Evolutionary conservation across 2,113 vertebrate genomes (phyloP), one percentile per base, ranked within the genome.

Genomic region (Marmota monax): DNA sequence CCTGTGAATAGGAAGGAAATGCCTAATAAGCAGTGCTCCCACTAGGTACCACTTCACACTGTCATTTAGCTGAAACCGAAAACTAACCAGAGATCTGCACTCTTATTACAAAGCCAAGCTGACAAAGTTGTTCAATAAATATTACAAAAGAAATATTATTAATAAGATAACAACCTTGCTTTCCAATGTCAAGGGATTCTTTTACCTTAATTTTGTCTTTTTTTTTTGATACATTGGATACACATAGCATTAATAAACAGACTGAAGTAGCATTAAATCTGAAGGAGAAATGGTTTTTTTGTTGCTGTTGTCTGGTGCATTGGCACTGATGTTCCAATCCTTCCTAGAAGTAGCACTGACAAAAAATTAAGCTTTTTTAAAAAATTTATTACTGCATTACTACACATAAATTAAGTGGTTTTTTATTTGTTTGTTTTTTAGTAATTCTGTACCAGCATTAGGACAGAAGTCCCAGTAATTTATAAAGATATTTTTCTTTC

Each of bases 101-200:
- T 90, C 80, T 39, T 96, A 83, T 73, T 61, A 63, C 70, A 90
- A 56, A 95, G 69, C 56, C 1, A 4, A 95, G 61, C 51, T 42
- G 84, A 92, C 32, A 86, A 29, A 61, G 69, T 93, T 94, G 88
- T 89, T 90, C 85, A 88, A 95, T 97, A 95, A 96, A 95, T 82
- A 94, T 92, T 51, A 4, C 92, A 51, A 37, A 18, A 56, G 16
- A 97, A 91, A 85, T 25, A 77, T 16, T 45, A 70, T 4, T 45
- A 96, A 88, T 63, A 70, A 97, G 94, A 97, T 69, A 96, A 91
- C 83, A 61, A 85, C 67, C 72, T 79, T 74, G 58, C 90, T 92
- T 97, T 97, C 95, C 97, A 86, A 90, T 27, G 86, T n/a, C 83
- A 87, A 32, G 11, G 61, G 74, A 20, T 72, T 69, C 78, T 72